A percentile compares a stretch with the other conserved stretches of the same genome.
phyloP scores from a whole-genome alignment of 2,888 invertebrate genomes.

The Caenorhabditis sp. region DNA sequence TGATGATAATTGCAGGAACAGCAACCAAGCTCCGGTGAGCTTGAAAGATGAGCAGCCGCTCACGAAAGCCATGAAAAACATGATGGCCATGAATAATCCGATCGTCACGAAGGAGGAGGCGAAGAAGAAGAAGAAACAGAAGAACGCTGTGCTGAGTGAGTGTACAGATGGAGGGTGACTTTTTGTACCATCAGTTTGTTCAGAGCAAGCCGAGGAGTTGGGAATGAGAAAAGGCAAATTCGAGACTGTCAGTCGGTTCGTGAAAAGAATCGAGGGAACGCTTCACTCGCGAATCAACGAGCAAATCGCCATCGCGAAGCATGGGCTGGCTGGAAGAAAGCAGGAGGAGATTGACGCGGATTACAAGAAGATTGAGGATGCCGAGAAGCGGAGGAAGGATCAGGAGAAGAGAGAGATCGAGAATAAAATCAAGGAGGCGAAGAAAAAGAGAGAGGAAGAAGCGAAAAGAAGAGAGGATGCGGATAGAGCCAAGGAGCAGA shows the following conservation, averaged over 20 bases:
- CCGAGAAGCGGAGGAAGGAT: conserved; percentile 67
- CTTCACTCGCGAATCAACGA: conserved; percentile 58
- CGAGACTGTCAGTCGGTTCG: conserved; percentile 67
- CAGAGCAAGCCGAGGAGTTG: conserved; percentile 66
- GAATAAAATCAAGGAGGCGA: conserved; percentile 65
- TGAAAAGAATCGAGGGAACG: conserved; percentile 56
- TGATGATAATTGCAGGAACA: conserved; percentile 29
- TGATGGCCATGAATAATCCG: conserved; percentile 44
- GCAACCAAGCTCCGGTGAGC: conserved; percentile 51
- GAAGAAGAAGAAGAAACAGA: conserved; percentile 66
- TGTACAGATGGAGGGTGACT: neutral
- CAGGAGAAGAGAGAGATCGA: conserved; percentile 67
- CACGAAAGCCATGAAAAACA: conserved; percentile 59
- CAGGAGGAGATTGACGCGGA: conserved; percentile 71
- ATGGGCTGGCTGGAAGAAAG: conserved; percentile 70
- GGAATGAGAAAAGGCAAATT: conserved; percentile 67
- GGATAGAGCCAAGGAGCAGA: conserved; percentile 46
- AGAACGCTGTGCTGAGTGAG: conserved; percentile 65
- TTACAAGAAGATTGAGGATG: conserved; percentile 68
- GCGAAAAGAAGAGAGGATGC: conserved; percentile 45
- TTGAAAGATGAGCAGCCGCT: conserved; percentile 67
- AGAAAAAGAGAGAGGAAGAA: conserved; percentile 59
- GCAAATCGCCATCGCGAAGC: conserved; percentile 67
- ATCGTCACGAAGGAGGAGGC: conserved; percentile 46
- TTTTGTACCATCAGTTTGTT: conserved; percentile 3